These are phyloP conservation scores for Ichneumon xanthorius DNA, from an alignment of 2,888 invertebrate genomes.

Conservation along the genomic window DNA sequence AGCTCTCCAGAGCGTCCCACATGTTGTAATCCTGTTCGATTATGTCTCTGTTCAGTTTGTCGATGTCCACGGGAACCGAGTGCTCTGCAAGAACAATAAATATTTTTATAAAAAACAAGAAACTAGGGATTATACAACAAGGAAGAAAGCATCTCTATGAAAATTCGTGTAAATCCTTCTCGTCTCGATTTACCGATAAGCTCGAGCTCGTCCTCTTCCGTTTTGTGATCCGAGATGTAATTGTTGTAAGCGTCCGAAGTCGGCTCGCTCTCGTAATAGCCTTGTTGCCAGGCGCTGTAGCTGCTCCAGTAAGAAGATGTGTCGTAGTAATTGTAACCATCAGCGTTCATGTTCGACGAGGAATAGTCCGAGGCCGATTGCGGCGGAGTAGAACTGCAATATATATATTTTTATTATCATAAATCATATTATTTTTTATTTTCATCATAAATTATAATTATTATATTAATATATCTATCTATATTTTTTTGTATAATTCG, in stretches of 20 bases:
- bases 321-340: constrained; percentile 90
- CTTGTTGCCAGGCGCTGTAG: constrained; percentile 92
- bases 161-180: not conserved
- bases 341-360: constrained; percentile 80
- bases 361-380: constrained; percentile 82
- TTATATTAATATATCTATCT: not conserved
- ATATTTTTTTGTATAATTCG: not conserved
- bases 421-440: not conserved
- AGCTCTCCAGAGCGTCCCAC: constrained; percentile 93
- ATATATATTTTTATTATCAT: not conserved
- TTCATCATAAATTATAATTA: not conserved
- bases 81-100: constrained; percentile 87
- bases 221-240: constrained; percentile 84
- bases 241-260: constrained; percentile 86
- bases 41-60: constrained; percentile 91
- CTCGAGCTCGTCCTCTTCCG: constrained; percentile 89
- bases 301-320: constrained; percentile 95
- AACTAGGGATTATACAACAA: not conserved
- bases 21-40: constrained; percentile 91
- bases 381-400: constrained; percentile 87
- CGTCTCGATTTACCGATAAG: constrained; percentile 88
- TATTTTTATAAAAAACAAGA: not conserved
- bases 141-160: not conserved
- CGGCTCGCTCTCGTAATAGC: constrained; percentile 88
- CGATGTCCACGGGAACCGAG: constrained; percentile 90